Conservation (phyloP, 2,888 invertebrate species). For the Pristionchus arcanus region DNA sequence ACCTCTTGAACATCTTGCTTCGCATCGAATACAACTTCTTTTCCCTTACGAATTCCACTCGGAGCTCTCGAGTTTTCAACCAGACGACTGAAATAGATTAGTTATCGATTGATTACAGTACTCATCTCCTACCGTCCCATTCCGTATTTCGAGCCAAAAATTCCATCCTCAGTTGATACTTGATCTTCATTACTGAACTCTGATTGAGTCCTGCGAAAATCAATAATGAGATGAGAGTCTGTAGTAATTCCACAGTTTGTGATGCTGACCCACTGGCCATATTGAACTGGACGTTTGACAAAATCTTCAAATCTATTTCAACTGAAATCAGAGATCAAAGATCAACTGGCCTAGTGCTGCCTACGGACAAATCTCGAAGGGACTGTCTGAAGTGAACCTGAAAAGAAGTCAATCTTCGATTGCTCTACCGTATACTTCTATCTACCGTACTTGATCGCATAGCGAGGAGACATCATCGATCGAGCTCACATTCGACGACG, state of each 20-base stretch:
- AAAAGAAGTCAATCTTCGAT: not conserved
- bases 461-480: slow-evolving; percentile 17
- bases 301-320: not conserved
- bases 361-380: not conserved
- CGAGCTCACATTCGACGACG: not conserved
- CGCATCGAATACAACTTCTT: slow-evolving; percentile 26
- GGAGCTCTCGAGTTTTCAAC: not conserved
- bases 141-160: slow-evolving; percentile 8
- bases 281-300: not conserved
- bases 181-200: not conserved
- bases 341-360: not conserved
- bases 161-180: not conserved
- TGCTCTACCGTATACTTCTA: not conserved
- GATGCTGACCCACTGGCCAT: not conserved
- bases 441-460: slow-evolving; percentile 13
- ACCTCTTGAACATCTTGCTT: slow-evolving; percentile 52
- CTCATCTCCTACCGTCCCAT: not conserved
- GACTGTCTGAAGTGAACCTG: not conserved
- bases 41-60: not conserved
- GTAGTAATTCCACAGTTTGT: not conserved
- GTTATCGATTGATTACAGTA: not conserved
- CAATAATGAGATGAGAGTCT: not conserved
- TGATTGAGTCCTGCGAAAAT: not conserved
- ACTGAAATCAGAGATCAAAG: not conserved
- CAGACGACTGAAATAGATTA: not conserved